These are phyloP conservation scores for Ramphastos sulfuratus DNA, from an alignment of 2,113 vertebrate genomes.

Conservation along the genomic window DNA sequence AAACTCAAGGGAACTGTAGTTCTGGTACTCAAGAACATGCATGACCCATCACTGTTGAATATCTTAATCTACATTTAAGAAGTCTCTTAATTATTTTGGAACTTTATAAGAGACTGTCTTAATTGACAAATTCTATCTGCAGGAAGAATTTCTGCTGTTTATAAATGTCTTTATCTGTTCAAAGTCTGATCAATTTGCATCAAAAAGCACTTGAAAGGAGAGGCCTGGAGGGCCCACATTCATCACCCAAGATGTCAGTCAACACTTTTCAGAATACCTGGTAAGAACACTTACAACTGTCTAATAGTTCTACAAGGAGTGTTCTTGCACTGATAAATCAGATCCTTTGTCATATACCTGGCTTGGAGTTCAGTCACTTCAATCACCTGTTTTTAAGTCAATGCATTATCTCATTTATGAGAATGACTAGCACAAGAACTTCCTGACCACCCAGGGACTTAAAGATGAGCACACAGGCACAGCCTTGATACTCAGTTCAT, in stretches of 20 bases:
- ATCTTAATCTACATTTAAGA: background rate
- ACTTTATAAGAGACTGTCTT: background rate
- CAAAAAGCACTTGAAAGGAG: background rate
- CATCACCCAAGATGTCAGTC: background rate
- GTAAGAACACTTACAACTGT: background rate
- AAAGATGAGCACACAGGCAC: background rate
- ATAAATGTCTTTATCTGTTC: background rate
- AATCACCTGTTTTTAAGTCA: background rate
- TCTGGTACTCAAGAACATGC: background rate
- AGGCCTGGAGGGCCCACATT: background rate
- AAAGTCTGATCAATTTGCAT: background rate
- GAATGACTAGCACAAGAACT: background rate
- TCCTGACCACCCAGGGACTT: background rate
- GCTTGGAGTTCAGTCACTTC: background rate
- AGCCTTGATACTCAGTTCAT: background rate
- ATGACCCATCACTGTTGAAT: background rate
- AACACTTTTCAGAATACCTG: background rate
- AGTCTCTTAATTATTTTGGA: background rate
- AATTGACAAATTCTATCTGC: background rate
- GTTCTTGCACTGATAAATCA: background rate
- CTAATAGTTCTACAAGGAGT: background rate
- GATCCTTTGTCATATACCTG: background rate
- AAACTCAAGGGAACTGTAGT: background rate
- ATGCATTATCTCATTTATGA: background rate
- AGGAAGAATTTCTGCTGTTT: background rate